Evolutionary conservation across 2,888 invertebrate species (phyloP).

Genomic region (Embidobia sp.): DNA sequence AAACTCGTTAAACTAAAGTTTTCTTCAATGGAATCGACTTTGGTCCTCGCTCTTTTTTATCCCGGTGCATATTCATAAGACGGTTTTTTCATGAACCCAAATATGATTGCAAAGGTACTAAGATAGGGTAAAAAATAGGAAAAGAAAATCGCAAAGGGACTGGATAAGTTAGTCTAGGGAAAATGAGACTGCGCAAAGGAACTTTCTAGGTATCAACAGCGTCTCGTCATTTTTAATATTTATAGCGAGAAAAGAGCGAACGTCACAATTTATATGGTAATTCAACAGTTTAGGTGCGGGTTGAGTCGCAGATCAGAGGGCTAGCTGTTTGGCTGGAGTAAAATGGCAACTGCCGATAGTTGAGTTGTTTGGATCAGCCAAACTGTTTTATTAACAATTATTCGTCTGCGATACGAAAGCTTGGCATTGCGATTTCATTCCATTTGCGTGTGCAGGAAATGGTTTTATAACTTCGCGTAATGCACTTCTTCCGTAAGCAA

Average conservation of each 20-base stretch:
- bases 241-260: conserved; percentile 57
- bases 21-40: too few relatives aligned
- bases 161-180: conserved; percentile 55
- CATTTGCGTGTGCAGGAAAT: conserved; percentile 2
- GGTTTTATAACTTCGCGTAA: conserved; percentile 42
- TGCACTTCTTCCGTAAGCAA: conserved; percentile 25
- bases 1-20: too few relatives aligned
- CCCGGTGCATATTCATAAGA: conserved; percentile 74
- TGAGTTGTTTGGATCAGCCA: conserved; percentile 25
- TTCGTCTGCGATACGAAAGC: conserved; percentile 9
- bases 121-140: conserved; percentile 51
- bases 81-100: conserved; percentile 69
- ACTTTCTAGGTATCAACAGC: conserved; percentile 63
- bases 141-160: conserved; percentile 34
- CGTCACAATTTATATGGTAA: conserved; percentile 68
- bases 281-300: conserved; percentile 63
- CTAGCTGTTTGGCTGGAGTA: neutral
- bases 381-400: conserved; percentile 36
- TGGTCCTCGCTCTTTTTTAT: too few relatives aligned
- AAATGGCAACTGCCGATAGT: conserved; percentile 13
- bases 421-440: too few relatives aligned
- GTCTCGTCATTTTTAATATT: conserved; percentile 66
- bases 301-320: conserved; percentile 55
- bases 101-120: conserved; percentile 59
- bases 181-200: conserved; percentile 58